phyloP scores from a whole-genome alignment of 2,888 invertebrate genomes.

The Stictocephala bisonia region DNA sequence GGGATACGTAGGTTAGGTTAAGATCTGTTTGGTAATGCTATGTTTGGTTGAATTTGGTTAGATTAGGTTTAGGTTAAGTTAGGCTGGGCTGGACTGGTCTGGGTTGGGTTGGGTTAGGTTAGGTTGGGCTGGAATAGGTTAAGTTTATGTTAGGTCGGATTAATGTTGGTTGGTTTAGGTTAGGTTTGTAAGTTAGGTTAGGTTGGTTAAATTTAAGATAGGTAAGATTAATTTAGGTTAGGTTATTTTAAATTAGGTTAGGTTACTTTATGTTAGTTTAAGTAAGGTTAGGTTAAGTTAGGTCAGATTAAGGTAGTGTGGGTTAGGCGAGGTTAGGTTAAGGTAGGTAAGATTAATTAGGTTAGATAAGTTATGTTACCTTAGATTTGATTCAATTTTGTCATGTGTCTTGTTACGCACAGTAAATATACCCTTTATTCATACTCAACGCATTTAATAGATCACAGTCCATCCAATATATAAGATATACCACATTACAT shows the following conservation, averaged over 20 bases:
- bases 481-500: no score
- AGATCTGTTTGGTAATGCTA: not conserved
- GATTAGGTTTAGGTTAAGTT: not conserved
- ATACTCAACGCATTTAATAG: no score
- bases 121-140: not conserved
- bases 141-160: not conserved
- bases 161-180: not conserved
- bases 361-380: not conserved
- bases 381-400: constrained; percentile 1
- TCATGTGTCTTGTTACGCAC: no score
- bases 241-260: not conserved
- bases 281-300: not conserved
- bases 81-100: not conserved
- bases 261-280: not conserved
- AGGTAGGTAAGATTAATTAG: not conserved
- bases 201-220: not conserved
- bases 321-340: not conserved
- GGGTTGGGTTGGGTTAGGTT: not conserved
- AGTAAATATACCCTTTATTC: no score
- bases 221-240: not conserved
- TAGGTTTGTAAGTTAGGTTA: not conserved
- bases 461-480: no score
- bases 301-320: not conserved
- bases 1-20: not conserved
- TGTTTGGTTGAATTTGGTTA: not conserved